A percentile compares a stretch with the other conserved stretches of the same genome.
These are phyloP conservation scores for Tokudaia muenninki DNA, from an alignment of 2,797 vertebrate species.

Conservation along the genomic window DNA sequence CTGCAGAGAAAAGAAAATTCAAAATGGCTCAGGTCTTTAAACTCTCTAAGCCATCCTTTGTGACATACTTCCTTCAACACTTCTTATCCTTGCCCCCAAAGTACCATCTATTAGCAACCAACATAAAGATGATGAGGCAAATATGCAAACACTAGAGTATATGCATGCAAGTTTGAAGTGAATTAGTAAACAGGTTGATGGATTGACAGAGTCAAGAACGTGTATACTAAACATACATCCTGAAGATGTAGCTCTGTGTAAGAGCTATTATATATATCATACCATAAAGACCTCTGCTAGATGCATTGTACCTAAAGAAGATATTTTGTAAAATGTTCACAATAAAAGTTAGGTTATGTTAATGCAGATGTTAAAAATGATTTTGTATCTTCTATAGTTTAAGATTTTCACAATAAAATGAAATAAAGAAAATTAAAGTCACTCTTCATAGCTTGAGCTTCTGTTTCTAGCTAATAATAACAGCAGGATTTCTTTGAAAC, in stretches of 20 bases:
- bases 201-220: background rate
- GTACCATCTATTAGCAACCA: background rate
- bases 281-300: no score
- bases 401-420: conserved; percentile 36
- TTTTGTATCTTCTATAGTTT: background rate
- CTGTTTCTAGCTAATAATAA: conserved; percentile 67
- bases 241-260: background rate
- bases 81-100: background rate
- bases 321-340: background rate
- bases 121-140: background rate
- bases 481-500: conserved; percentile 47
- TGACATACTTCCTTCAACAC: background rate
- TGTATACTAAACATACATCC: background rate
- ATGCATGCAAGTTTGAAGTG: background rate
- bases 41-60: background rate
- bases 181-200: background rate
- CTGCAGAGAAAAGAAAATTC: background rate
- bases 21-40: background rate
- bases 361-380: background rate
- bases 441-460: conserved; percentile 38
- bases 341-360: background rate
- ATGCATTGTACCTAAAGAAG: background rate
- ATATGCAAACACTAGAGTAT: background rate
- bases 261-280: background rate
- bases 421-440: conserved; percentile 39